A percentile compares a stretch with the other conserved stretches of the same genome.
These are phyloP conservation scores for Pimephales promelas DNA, from an alignment of 2,113 vertebrate genomes.

Conservation along the genomic window DNA sequence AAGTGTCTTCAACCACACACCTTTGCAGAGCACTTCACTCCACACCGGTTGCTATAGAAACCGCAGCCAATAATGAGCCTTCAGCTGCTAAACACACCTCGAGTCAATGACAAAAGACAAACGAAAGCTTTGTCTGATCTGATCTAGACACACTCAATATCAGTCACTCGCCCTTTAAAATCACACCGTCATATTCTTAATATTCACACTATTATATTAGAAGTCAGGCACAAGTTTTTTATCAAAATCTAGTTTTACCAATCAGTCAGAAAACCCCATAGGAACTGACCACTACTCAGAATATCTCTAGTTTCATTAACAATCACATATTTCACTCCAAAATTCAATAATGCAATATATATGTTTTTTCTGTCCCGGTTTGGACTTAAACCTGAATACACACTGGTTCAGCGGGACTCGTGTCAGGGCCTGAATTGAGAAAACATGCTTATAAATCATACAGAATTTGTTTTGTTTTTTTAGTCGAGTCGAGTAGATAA, in stretches of 20 bases:
- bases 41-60: constrained; percentile 65
- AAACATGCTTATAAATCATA: no score
- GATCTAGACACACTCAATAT: constrained; percentile 28
- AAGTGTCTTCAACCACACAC: constrained; percentile 72
- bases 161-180: background rate
- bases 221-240: background rate
- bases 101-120: constrained; percentile 59
- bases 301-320: background rate
- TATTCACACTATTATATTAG: background rate
- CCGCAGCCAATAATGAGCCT: constrained; percentile 50
- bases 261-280: background rate
- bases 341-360: background rate
- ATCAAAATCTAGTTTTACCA: background rate
- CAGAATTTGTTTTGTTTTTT: no score
- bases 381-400: no score
- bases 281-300: background rate
- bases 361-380: no score
- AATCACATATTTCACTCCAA: background rate
- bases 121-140: constrained; percentile 26
- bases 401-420: no score
- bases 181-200: background rate
- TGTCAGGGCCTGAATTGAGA: no score
- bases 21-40: constrained; percentile 59
- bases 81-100: constrained; percentile 53
- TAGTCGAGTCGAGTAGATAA: no score